Evolutionary conservation across 2,113 vertebrate species (phyloP).

Genomic region (Ageneiosus marmoratus): DNA sequence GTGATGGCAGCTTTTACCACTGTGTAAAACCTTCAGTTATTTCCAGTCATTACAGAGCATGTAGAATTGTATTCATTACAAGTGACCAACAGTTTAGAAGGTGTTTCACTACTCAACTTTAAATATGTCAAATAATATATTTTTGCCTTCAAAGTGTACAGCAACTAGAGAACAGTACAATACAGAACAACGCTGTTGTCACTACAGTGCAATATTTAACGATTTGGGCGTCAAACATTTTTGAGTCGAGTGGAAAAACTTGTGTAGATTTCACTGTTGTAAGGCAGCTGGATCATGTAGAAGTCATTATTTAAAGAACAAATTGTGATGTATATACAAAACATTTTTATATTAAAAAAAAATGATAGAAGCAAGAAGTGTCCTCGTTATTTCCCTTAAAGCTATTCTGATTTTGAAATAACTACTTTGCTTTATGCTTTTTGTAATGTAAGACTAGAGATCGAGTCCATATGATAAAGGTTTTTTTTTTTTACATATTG

Average conservation of each 20-base stretch:
- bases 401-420: background rate
- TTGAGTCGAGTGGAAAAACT: background rate
- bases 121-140: background rate
- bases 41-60: background rate
- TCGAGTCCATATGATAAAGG: background rate
- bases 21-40: background rate
- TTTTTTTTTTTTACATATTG: too few species aligned
- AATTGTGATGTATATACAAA: constrained; percentile 64
- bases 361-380: background rate
- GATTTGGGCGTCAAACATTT: background rate
- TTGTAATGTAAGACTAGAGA: background rate
- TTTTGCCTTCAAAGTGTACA: background rate
- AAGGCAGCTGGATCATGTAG: constrained; percentile 56
- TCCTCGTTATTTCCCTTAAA: background rate
- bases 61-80: background rate
- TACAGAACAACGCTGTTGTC: too few species aligned
- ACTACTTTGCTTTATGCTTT: background rate
- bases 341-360: constrained; percentile 53
- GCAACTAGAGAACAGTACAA: too few species aligned
- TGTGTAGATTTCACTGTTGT: background rate
- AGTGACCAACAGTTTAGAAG: background rate
- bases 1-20: background rate
- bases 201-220: background rate
- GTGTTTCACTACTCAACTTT: background rate
- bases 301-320: constrained; percentile 67